Evolutionary conservation across 2,888 invertebrate species (phyloP).

Genomic region (Gari tellinella): DNA sequence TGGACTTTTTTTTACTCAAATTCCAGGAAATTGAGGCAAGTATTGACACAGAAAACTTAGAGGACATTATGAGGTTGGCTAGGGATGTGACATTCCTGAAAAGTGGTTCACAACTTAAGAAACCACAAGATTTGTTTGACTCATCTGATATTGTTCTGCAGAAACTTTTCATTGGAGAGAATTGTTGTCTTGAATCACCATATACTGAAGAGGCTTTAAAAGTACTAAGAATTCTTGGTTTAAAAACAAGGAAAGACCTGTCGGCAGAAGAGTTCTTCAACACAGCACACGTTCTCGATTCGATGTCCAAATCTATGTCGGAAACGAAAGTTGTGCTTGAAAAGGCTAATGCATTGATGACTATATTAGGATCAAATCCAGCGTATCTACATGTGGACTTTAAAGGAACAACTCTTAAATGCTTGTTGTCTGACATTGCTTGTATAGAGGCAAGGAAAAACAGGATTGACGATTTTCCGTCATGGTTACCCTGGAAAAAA

Average conservation of each 20-base stretch:
- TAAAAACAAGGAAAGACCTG: slow-evolving; percentile 23
- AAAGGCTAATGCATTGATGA: slow-evolving; percentile 9
- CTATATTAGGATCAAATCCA: not conserved
- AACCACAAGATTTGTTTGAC: slow-evolving; percentile 45
- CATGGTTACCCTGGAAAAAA: slow-evolving; percentile 32
- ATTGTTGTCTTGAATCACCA: slow-evolving; percentile 22
- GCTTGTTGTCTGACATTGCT: slow-evolving; percentile 8
- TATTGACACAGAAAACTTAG: not conserved
- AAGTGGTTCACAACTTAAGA: not conserved
- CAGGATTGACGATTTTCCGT: slow-evolving; percentile 12
- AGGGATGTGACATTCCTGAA: slow-evolving; percentile 9
- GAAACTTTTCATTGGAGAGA: slow-evolving; percentile 22
- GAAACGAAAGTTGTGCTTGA: not conserved
- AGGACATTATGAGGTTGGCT: slow-evolving; percentile 12
- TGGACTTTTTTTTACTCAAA: slow-evolving; percentile 39
- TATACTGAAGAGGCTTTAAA: too few relatives aligned
- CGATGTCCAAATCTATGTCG: not conserved
- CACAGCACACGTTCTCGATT: slow-evolving; percentile 1
- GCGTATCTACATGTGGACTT: not conserved
- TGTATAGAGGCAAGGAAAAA: slow-evolving; percentile 17
- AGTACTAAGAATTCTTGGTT: slow-evolving; percentile 32
- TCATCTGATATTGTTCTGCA: slow-evolving; percentile 22
- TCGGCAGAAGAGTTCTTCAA: slow-evolving; percentile 22
- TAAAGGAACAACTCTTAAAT: not conserved
- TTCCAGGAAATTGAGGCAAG: slow-evolving; percentile 7